Conservation (phyloP, 2,888 invertebrate species). For the Meta bourneti region DNA sequence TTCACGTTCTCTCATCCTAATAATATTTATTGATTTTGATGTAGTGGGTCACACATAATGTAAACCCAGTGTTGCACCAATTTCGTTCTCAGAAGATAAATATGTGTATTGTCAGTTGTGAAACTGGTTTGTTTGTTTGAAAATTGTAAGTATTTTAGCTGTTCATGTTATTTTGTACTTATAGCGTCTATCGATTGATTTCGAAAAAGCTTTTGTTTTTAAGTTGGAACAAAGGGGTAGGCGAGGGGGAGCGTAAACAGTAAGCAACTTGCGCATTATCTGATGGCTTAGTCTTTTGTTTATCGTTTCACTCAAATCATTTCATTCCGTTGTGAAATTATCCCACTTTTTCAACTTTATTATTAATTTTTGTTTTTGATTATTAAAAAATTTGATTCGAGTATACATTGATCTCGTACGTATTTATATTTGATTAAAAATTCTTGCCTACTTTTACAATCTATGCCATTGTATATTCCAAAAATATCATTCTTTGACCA, state of each 20-base stretch:
- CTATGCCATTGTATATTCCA: too few species aligned
- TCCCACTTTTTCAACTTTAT: too few species aligned
- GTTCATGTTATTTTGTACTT: not conserved
- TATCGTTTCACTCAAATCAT: too few species aligned
- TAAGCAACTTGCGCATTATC: not conserved
- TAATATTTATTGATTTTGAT: not conserved
- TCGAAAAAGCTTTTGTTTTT: not conserved
- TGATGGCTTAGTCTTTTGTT: not conserved
- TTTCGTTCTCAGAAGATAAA: not conserved
- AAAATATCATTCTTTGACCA: too few species aligned
- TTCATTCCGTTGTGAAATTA: too few species aligned
- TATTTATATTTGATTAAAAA: too few species aligned
- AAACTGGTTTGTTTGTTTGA: not conserved
- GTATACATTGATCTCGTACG: too few species aligned
- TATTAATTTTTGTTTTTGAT: too few species aligned
- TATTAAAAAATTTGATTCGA: too few species aligned
- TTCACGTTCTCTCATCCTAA: not conserved
- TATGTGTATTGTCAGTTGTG: not conserved
- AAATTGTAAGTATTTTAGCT: not conserved
- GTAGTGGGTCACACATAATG: not conserved
- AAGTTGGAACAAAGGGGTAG: not conserved
- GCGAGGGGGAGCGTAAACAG: not conserved
- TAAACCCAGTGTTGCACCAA: not conserved
- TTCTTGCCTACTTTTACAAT: too few species aligned
- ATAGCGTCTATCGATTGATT: not conserved